Evolutionary conservation across 2,113 vertebrate species (phyloP).

Genomic region (Desmodus rotundus): DNA sequence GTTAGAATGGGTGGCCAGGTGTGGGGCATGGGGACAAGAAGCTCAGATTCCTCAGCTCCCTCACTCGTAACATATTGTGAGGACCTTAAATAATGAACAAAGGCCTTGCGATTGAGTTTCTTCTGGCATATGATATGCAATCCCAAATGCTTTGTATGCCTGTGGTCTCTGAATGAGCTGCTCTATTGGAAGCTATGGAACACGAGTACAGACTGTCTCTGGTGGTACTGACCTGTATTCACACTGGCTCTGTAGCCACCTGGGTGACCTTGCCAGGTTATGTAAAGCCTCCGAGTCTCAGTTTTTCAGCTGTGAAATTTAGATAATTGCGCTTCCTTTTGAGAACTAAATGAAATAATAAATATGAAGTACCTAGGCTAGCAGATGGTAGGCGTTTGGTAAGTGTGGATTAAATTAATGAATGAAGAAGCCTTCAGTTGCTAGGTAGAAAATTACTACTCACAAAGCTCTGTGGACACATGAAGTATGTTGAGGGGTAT

Average conservation of each 20-base stretch:
- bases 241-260: neutral
- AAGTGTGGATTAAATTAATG: neutral
- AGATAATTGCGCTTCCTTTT: neutral
- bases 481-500: neutral
- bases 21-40: neutral
- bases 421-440: neutral
- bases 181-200: neutral
- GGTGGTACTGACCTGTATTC: neutral
- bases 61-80: neutral
- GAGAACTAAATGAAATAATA: constrained; percentile 9
- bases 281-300: neutral
- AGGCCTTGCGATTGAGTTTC: neutral
- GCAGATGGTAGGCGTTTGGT: neutral
- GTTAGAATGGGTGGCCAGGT: neutral
- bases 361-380: neutral
- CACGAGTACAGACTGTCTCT: neutral
- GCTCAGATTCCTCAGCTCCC: neutral
- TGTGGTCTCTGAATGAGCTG: neutral
- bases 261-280: neutral
- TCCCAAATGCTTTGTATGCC: neutral
- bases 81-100: neutral
- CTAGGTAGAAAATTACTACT: neutral
- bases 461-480: neutral
- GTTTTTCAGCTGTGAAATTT: neutral
- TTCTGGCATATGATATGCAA: neutral